Base-by-base conservation (phyloP, 2,113 vertebrate genomes). In the Oncorhynchus kisutch region DNA sequence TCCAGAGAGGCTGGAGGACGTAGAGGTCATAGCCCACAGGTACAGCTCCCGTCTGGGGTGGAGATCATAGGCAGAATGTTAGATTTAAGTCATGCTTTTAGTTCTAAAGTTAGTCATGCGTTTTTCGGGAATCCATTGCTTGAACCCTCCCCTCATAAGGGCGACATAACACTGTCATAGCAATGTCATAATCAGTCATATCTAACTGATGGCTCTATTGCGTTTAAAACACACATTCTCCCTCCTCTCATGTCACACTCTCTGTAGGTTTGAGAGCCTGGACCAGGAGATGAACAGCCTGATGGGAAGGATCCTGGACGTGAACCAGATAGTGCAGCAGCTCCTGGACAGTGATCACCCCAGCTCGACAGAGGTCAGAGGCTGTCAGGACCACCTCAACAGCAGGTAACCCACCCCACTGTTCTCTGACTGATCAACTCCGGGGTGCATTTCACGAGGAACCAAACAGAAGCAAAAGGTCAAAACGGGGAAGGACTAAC, bases 221-320 rank as follows among this genome's bases (percentile, higher is more conserved):
- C 65, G 5, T 29, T 67, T 12, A 14, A 24, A 29, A 27, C 65
- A 22, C 45, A 22, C 68, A 22, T 22, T 70, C 39, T 70, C 9
- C 39, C 22, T 70, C 24, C 18, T 45, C 39, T 45, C 9, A 11
- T 45, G 9, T 45, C 2, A 45, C 39, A 45, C 39, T 45, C 39
- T 45, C 7, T 27, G 79, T 34, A 98, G 97, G 84, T 98, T 98
- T 11, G 97, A 98, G 88, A 97, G 96, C 75, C 84, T 98, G 90
- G 97, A 98, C 85, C 97, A 98, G 89, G 97, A 98, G 89, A 97
- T 98, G 97, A 98, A 96, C 93, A 97, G 96, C 77, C 90, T 98
- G 77, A 97, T 98, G 97, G 94, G 95, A 3, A 90, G 96, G 0
- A 95, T 98, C 81, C 84, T 98, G 86, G 97, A 96, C 0, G 97